Conservation (phyloP, 2,888 invertebrate species). For the Cyclophora albipunctata region DNA sequence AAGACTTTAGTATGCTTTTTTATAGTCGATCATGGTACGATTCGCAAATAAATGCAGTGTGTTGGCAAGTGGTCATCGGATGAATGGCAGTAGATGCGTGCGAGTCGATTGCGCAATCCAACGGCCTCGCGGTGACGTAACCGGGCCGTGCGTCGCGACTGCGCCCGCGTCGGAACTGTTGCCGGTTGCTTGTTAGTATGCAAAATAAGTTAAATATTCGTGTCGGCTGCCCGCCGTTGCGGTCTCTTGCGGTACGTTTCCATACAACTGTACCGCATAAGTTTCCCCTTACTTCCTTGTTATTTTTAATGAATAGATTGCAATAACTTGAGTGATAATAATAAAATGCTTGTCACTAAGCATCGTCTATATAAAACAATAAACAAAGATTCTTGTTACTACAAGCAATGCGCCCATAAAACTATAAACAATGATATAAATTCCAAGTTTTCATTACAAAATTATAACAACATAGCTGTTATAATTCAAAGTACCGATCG, state of each 20-base stretch:
- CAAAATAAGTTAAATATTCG: constrained; percentile 63
- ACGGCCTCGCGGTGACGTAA: constrained; percentile 52
- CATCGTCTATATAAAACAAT: too few species aligned
- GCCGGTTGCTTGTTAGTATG: constrained; percentile 63
- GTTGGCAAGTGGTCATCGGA: constrained; percentile 53
- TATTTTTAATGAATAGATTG: background rate
- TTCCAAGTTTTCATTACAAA: constrained; percentile 2
- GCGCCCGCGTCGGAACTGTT: constrained; percentile 24
- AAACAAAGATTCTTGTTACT: too few species aligned
- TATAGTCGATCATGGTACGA: background rate
- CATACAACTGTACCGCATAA: constrained; percentile 25
- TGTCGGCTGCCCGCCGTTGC: constrained; percentile 33
- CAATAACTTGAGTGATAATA: too few species aligned
- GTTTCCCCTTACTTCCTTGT: constrained; percentile 25
- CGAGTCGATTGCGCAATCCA: constrained; percentile 51
- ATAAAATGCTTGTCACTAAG: too few species aligned
- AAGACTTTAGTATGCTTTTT: constrained; percentile 11
- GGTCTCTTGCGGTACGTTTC: constrained; percentile 45
- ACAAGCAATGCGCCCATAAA: too few species aligned
- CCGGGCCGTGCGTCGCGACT: constrained; percentile 39
- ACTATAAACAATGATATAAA: too few species aligned
- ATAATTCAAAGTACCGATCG: too few species aligned
- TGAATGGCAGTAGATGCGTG: constrained; percentile 63
- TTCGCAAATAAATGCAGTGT: constrained; percentile 30
- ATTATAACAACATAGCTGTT: constrained; percentile 3